Evolutionary conservation across 2,797 vertebrate species (phyloP).

Genomic region (Hydrolagus colliei): DNA sequence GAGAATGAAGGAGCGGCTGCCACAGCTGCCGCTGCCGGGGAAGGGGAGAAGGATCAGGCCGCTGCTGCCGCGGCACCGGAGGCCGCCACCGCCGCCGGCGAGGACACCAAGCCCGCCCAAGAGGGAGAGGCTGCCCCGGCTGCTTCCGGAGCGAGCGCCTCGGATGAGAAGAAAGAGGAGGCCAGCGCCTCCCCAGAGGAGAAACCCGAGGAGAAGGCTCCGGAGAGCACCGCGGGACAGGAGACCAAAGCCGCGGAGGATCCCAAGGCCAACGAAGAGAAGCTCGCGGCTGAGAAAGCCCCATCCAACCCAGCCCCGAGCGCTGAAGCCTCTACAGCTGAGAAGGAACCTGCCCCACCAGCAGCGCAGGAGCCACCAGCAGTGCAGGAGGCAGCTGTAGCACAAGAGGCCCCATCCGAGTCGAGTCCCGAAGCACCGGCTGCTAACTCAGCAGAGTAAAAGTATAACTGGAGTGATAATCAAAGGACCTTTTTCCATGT

Average conservation of each 20-base stretch:
- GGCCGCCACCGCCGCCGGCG: constrained; percentile 35
- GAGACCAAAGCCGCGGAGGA: constrained; percentile 51
- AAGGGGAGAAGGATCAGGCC: constrained; percentile 56
- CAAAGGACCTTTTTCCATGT: constrained; percentile 75
- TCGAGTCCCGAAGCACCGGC: constrained; percentile 66
- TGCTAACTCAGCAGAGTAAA: constrained; percentile 70
- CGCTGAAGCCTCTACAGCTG: constrained; percentile 46
- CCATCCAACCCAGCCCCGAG: constrained; percentile 36
- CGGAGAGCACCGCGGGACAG: constrained; percentile 49
- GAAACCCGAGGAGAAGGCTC: constrained; percentile 59
- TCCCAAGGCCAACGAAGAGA: constrained; percentile 42
- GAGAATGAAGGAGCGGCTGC: constrained; percentile 59
- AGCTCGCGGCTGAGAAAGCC: constrained; percentile 37
- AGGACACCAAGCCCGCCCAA: constrained; percentile 57
- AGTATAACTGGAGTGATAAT: constrained; percentile 55
- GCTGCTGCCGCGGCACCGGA: constrained; percentile 45
- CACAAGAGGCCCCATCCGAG: constrained; percentile 61
- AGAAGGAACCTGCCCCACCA: constrained; percentile 55
- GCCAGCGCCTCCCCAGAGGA: constrained; percentile 52
- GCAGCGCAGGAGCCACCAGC: constrained; percentile 49
- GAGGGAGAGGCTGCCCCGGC: constrained; percentile 49
- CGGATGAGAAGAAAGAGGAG: constrained; percentile 56
- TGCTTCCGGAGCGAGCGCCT: constrained; percentile 41
- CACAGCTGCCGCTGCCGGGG: constrained; percentile 45
- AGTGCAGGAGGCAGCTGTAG: constrained; percentile 46